phyloP scores from a whole-genome alignment of 2,113 vertebrate species.

The Hyaena hyaena region DNA sequence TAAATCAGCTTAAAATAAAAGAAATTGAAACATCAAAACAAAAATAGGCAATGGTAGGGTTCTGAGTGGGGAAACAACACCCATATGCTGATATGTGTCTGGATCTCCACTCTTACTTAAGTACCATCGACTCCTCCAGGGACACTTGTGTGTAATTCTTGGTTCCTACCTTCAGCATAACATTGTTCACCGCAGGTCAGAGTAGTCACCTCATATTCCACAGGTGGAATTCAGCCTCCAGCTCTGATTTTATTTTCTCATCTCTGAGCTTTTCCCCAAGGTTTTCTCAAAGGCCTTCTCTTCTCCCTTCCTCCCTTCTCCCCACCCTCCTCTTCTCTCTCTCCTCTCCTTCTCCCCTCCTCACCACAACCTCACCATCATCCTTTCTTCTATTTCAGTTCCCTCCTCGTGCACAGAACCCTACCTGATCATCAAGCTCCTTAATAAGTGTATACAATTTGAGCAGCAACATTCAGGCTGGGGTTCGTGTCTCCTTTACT shows the following conservation, averaged over 20 bases:
- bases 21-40: no score
- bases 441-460: background rate
- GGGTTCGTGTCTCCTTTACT: background rate
- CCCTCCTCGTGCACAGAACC: background rate
- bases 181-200: background rate
- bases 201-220: no score
- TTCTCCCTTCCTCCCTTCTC: no score
- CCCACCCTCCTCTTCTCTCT: no score
- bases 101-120: background rate
- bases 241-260: background rate
- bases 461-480: background rate
- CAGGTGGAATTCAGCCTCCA: no score
- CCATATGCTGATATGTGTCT: background rate
- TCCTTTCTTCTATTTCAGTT: background rate
- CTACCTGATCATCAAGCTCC: background rate
- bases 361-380: background rate
- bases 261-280: background rate
- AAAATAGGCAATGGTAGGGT: background rate
- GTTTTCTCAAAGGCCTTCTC: background rate
- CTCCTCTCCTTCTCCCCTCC: background rate
- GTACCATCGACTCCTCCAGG: fast-evolving
- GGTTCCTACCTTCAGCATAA: background rate
- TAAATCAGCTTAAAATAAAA: no score
- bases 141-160: background rate
- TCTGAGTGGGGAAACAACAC: background rate